Evolutionary conservation across 2,797 vertebrate genomes (phyloP), one percentile per base, ranked within the genome.

Genomic region (Rhodeus uyekii): DNA sequence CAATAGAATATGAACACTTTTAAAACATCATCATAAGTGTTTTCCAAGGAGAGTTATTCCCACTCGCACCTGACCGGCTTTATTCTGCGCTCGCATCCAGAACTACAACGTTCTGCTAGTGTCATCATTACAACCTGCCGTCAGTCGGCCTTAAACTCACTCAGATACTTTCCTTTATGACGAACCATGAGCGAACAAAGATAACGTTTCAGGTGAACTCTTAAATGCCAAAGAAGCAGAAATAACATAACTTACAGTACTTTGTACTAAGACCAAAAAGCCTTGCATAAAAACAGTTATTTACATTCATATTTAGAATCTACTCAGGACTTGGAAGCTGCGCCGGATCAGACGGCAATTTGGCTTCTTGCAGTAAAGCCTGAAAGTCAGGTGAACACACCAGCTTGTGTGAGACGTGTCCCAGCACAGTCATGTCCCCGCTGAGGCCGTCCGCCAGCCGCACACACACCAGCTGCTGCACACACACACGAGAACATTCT

Each of bases 311-410:
- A n/a, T 34, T 32, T 44, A 2, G 61, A 80, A 72, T 36, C 61
- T 36, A 32, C 34, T 29, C 73, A 80, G 29, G 19, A 19, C 0
- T 86, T 86, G 36, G 78, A 46, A 3, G 68, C 63, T 2, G 83
- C 80, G 60, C 38, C 39, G 27, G 14, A 53, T 69, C 34, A 16
- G 78, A 68, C 0, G 89, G 1, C 55, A 81, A 39, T 19, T 90
- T 83, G 34, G 85, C 81, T 67, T 90, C 90, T 69, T 87, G 87
- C 48, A 95, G 89, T 50, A 95, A 91, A 39, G 90, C 87, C 87
- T 94, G 88, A 77, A 95, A 95, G 87, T 94, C 90, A 0, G 94
- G 94, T 74, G 94, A 94, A 61, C 94, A 89, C 34, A 95, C 94
- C 78, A 95, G 89, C 83, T 95, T 95, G 90, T 94, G 93, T 55